A percentile compares a stretch with the other conserved stretches of the same genome.
phyloP scores from a whole-genome alignment of 92 coral and sea anemone genomes.

The Heteractis magnifica region DNA sequence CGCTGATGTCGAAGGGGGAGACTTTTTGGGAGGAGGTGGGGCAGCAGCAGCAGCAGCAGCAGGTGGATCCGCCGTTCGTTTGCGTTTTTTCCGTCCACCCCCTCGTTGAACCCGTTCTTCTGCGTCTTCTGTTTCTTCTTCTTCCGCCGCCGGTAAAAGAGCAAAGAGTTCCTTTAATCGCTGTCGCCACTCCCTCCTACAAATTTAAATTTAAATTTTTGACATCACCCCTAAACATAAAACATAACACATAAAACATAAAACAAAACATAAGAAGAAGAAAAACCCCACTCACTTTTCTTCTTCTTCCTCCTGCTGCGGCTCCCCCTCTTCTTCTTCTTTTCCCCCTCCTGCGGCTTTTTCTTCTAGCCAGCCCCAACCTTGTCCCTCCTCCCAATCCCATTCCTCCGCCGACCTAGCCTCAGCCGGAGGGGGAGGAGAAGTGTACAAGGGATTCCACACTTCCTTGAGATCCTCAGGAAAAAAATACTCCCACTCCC shows the following conservation, averaged over 20 bases:
- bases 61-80: background rate
- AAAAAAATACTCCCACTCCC: background rate
- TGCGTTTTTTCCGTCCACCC: background rate
- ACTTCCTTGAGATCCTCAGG: background rate
- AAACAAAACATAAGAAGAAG: too few relatives aligned
- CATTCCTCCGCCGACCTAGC: background rate
- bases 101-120: background rate
- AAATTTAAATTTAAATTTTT: too few relatives aligned
- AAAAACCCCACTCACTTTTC: background rate
- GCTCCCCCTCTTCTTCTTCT: background rate
- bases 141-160: background rate
- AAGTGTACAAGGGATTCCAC: background rate
- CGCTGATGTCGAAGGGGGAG: too few relatives aligned
- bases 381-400: too few relatives aligned
- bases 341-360: background rate
- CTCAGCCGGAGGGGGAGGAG: background rate
- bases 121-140: background rate
- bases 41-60: background rate
- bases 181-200: background rate
- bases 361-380: too few relatives aligned
- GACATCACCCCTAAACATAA: too few relatives aligned
- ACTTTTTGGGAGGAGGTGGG: background rate
- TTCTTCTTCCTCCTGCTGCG: background rate
- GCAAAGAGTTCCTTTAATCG: background rate
- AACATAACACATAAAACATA: too few relatives aligned